Base-by-base conservation (phyloP, 2,113 vertebrate genomes). In the Micronycteris hirsuta region DNA sequence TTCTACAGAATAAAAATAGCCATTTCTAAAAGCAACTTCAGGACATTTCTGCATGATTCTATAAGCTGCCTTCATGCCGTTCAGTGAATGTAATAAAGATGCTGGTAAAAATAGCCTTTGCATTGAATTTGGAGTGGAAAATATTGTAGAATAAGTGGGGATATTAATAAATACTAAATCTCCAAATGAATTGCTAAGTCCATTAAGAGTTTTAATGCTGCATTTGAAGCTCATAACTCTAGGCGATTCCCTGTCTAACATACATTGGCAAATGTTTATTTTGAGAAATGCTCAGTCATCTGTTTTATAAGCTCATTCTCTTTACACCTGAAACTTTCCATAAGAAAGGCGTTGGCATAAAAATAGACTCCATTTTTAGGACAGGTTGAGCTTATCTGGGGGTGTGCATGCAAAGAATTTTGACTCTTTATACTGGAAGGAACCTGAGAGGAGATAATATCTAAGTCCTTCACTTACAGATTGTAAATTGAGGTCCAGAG, bases 161-260 rank as follows among this genome's bases (percentile, higher is more conserved):
- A 96, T 96, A 97, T 96, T 97, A 97, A 97, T 96, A 97, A 96
- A 93, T 93, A 77, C 63, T 88, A 94, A 95, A 94, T 95, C 93
- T 97, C 93, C 74, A 97, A 97, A 96, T 91, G 95, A 96, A 94
- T 87, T 92, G 96, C 65, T 54, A 97, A 97, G 74, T 95, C 96
- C 87, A 96, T 96, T 96, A 97, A 97, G 94, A 94, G 65, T 97
- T 96, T 95, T 97, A 97, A 93, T 95, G 89, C 74, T 94, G 41
- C 70, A 87, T 95, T 94, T 97, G 94, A 94, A 96, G 58, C 70
- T 86, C 80, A 70, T 96, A 96, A 97, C 89, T 96, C 76, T 65
- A 94, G 93, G 96, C 83, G 84, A 82, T 96, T 95, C 70, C 86
- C 70, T 96, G 56, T 94, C 81, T 89, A 70, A 95, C 74, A 70